These are phyloP conservation scores for Galerucella nymphaeae DNA, from an alignment of 2,888 invertebrate species.

Conservation along the genomic window DNA sequence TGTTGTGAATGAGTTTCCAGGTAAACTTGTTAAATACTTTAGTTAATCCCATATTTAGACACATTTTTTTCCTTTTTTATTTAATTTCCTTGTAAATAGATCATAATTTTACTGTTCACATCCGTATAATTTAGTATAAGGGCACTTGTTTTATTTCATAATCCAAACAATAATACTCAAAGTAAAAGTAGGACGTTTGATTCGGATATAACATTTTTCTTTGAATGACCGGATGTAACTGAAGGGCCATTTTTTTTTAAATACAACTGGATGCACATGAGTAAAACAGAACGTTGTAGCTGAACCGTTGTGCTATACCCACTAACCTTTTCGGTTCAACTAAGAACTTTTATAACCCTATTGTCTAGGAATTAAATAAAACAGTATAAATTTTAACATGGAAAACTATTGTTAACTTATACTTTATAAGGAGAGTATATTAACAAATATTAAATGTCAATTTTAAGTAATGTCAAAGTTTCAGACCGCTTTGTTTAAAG, in stretches of 20 bases:
- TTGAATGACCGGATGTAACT: slow-evolving; percentile 24
- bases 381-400: not conserved
- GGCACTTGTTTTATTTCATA: too few species aligned
- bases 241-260: slow-evolving; percentile 17
- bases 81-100: too few species aligned
- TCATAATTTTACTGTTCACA: too few species aligned
- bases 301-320: slow-evolving; percentile 8
- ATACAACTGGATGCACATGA: slow-evolving; percentile 26
- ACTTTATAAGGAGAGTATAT: too few species aligned
- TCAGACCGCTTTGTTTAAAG: too few species aligned
- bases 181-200: not conserved
- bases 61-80: too few species aligned
- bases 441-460: too few species aligned
- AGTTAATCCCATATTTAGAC: too few species aligned
- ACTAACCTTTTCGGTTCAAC: not conserved
- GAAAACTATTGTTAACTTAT: not conserved
- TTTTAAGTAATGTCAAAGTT: too few species aligned
- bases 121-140: too few species aligned
- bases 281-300: slow-evolving; percentile 17
- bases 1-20: too few species aligned
- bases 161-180: not conserved
- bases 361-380: not conserved
- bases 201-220: slow-evolving; percentile 12
- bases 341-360: not conserved
- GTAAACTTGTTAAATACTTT: too few species aligned